Evolutionary conservation across 2,888 invertebrate genomes (phyloP), one percentile per base, ranked within the genome.

Genomic region (Blera fallax): DNA sequence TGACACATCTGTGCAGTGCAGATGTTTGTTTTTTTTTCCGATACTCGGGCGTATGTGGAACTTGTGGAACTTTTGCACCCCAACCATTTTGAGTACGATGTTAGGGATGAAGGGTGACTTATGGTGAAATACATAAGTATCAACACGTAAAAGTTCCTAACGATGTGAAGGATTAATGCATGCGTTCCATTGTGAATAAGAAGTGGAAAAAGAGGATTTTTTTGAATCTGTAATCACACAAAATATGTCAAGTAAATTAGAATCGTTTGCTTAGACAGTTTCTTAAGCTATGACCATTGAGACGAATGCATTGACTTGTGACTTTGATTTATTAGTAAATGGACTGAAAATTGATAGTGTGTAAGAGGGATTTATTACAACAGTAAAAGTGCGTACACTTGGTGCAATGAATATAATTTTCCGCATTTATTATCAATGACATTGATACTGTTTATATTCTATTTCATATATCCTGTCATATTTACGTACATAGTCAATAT

Each of bases 1-100:
- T 48, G 21, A 29, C 45, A 64, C 45, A 48, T 48, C 18, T 65
- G 34, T 48, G n/a, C 14, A 21, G 14, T 48, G n/a, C 32, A 18
- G 21, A 45, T 24, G 40, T 1, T 40, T n/a, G n/a, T n/a, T n/a
- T n/a, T n/a, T n/a, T n/a, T 24, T 37, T 40, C 6, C 18, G 40
- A 21, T 24, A 32, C 37, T 52, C 37, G 52, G 52, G 16, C 64
- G 45, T 64, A 64, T 64, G 64, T 64, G 64, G 10, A 43, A 43
- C 16, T n/a, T 48, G 14, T 29, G 1, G n/a, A n/a, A 4, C 4
- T 7, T n/a, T 14, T 21, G 3, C 7, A 0, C 2, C 4, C 16
- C 16, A 1, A 14, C 1, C 11, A 21, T 40, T 40, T 40, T 5
- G 32, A 16, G 14, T 14, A 10, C 18, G 45, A 45, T 45, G 18